phyloP scores from a whole-genome alignment of 2,888 invertebrate genomes.

The Trissolcus brochymenae region DNA sequence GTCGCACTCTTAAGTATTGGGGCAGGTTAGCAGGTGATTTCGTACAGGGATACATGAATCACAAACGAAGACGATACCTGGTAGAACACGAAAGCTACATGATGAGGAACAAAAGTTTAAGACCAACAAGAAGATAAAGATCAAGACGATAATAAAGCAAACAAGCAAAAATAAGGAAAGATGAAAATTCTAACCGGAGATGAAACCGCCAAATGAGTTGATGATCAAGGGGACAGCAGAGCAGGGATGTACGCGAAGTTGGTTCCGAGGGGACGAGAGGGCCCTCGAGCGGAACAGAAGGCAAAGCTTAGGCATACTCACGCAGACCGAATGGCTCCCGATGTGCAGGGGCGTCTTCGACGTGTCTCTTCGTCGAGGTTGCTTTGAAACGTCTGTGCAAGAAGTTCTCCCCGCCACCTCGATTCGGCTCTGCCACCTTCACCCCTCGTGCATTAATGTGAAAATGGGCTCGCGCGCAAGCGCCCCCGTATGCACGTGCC shows the following conservation, averaged over 20 bases:
- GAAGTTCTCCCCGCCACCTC: slow-evolving; percentile 74
- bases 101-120: background rate
- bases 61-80: slow-evolving; percentile 25
- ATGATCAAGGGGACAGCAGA: slow-evolving; percentile 15
- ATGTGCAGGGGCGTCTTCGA: slow-evolving; percentile 73
- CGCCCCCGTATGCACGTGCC: slow-evolving; percentile 41
- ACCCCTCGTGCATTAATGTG: slow-evolving; percentile 43
- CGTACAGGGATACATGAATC: background rate
- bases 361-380: slow-evolving; percentile 75
- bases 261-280: slow-evolving; percentile 39
- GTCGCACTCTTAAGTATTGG: too few species aligned
- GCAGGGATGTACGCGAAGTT: slow-evolving; percentile 41
- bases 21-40: background rate
- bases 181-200: slow-evolving; percentile 38
- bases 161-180: slow-evolving; percentile 34
- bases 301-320: slow-evolving; percentile 67
- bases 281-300: slow-evolving; percentile 48
- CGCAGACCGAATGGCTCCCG: slow-evolving; percentile 75
- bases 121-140: slow-evolving; percentile 5
- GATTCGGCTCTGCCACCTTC: slow-evolving; percentile 60
- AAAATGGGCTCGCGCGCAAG: slow-evolving; percentile 53
- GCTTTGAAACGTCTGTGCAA: slow-evolving; percentile 76
- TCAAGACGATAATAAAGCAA: background rate
- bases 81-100: slow-evolving; percentile 21
- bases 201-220: slow-evolving; percentile 18